A percentile compares a stretch with the other conserved stretches of the same genome.
These are phyloP conservation scores for Cerastis leucographa DNA, from an alignment of 2,888 invertebrate genomes.

Conservation along the genomic window DNA sequence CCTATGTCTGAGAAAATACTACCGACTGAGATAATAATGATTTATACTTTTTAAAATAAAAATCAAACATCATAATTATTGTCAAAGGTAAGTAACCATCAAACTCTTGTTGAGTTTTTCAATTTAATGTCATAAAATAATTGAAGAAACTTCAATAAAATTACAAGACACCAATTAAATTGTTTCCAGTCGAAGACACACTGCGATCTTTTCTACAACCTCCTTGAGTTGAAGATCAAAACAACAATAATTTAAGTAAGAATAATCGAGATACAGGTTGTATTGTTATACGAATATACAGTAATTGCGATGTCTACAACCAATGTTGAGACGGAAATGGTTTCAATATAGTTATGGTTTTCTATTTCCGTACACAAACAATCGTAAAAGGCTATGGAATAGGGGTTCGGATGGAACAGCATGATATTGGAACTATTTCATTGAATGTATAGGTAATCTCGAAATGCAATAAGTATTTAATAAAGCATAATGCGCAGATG, in stretches of 20 bases:
- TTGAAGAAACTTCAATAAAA: conserved; percentile 12
- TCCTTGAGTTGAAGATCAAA: conserved; percentile 6
- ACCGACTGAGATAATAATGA: neutral
- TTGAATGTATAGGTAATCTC: neutral
- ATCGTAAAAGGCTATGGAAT: conserved; percentile 55
- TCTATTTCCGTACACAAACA: conserved; percentile 71
- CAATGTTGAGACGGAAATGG: conserved; percentile 67
- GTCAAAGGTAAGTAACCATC: neutral
- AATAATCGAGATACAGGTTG: neutral
- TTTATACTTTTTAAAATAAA: neutral
- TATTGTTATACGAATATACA: conserved; percentile 50
- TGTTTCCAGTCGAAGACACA: conserved; percentile 20
- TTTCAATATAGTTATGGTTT: conserved; percentile 71
- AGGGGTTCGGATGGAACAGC: neutral
- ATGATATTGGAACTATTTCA: neutral
- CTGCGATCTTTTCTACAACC: conserved; percentile 14
- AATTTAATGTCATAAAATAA: conserved; percentile 3
- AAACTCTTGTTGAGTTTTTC: neutral
- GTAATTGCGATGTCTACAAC: conserved; percentile 59
- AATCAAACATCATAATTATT: neutral
- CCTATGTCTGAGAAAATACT: neutral
- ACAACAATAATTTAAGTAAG: conserved; percentile 12
- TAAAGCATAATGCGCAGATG: no score
- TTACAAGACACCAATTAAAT: conserved; percentile 35
- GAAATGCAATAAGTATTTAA: neutral